These are phyloP conservation scores for Pachyramphus minor DNA, from an alignment of 2,113 vertebrate species.

Conservation along the genomic window DNA sequence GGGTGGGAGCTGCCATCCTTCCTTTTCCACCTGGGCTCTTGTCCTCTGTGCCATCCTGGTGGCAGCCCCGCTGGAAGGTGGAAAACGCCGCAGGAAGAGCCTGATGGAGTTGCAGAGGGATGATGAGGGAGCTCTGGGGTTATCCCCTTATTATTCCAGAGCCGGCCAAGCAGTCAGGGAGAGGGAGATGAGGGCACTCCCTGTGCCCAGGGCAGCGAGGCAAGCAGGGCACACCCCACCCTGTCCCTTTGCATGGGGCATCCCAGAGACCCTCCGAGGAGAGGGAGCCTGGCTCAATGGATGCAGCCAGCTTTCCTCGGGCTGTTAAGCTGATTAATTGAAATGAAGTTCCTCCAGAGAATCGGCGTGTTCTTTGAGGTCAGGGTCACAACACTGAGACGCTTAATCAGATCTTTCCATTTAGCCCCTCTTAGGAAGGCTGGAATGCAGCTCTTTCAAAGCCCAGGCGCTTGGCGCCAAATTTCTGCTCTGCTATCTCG, in stretches of 20 bases:
- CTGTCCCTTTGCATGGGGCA: neutral
- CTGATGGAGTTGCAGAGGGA: fast-evolving
- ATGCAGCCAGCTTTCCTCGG: constrained; percentile 14
- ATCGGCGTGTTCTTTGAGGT: constrained; percentile 65
- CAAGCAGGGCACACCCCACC: neutral
- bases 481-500: constrained; percentile 46
- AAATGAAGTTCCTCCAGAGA: constrained; percentile 72
- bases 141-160: neutral
- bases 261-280: neutral
- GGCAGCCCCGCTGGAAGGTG: neutral
- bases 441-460: constrained; percentile 57
- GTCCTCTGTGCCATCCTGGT: neutral
- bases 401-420: constrained; percentile 71
- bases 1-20: neutral
- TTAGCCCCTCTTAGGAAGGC: constrained; percentile 73
- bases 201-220: neutral
- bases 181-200: neutral
- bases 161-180: neutral
- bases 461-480: constrained; percentile 18
- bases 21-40: fast-evolving
- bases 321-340: constrained; percentile 70
- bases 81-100: neutral
- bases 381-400: constrained; percentile 74
- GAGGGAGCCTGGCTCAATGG: neutral
- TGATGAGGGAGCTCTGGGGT: neutral